phyloP scores from a whole-genome alignment of 2,113 vertebrate genomes.

The Tretioscincus oriximinensis region DNA sequence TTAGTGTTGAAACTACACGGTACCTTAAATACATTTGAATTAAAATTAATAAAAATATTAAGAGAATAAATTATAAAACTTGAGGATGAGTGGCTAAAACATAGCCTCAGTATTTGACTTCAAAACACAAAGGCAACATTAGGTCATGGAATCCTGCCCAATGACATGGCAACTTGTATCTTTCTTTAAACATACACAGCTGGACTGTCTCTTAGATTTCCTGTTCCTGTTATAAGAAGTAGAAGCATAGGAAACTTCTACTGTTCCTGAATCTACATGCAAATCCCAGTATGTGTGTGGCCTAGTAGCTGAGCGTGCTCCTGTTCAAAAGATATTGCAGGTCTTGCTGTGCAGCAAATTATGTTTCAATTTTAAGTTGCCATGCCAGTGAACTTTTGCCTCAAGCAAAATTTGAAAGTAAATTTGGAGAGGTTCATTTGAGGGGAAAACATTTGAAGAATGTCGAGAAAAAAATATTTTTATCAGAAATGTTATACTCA shows the following conservation, averaged over 20 bases:
- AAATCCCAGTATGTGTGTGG: constrained; percentile 41
- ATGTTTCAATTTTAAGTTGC: constrained; percentile 27
- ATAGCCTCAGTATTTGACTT: constrained; percentile 1
- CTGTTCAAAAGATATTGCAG: constrained; percentile 27
- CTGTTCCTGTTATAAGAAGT: constrained; percentile 31
- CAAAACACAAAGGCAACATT: neutral
- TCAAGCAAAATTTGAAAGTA: constrained; percentile 5
- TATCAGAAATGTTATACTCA: neutral
- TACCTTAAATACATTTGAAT: neutral
- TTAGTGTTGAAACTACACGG: neutral
- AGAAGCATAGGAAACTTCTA: constrained; percentile 10
- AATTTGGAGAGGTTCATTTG: constrained; percentile 1
- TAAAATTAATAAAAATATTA: too few relatives aligned
- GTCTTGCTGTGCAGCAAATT: constrained; percentile 5
- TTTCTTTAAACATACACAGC: neutral
- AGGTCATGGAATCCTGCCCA: constrained; percentile 10
- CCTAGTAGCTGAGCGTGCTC: constrained; percentile 20
- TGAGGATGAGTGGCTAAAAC: neutral
- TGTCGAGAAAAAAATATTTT: constrained; percentile 15
- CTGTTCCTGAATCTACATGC: constrained; percentile 18
- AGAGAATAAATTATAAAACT: neutral
- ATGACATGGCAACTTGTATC: constrained; percentile 17
- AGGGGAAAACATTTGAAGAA: constrained; percentile 8
- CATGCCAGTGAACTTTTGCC: neutral
- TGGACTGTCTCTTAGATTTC: neutral